A percentile compares a stretch with the other conserved stretches of the same genome.
These are phyloP conservation scores for Cydia fagiglandana DNA, from an alignment of 1,140 invertebrate species.

Conservation along the genomic window DNA sequence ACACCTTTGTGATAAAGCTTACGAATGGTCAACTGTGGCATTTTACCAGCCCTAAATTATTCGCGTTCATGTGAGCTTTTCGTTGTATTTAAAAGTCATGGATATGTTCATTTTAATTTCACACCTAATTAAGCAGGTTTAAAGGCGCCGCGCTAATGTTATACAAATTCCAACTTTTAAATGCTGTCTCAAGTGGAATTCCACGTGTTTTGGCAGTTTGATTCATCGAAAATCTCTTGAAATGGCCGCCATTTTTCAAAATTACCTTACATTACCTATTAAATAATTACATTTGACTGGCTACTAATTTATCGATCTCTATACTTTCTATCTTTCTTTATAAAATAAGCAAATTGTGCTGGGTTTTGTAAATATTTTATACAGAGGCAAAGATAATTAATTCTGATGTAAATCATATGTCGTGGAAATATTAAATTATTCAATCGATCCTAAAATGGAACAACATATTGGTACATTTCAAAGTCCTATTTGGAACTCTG, in stretches of 20 bases:
- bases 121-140: conserved; percentile 18
- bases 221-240: not conserved
- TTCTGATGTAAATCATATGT: too few relatives aligned
- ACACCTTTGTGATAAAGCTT: not conserved
- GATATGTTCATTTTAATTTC: conserved; percentile 28
- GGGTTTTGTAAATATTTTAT: too few relatives aligned
- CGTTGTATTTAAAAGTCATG: conserved; percentile 53
- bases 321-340: too few relatives aligned
- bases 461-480: not conserved
- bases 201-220: not conserved
- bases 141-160: conserved; percentile 13
- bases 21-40: not conserved
- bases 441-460: not conserved
- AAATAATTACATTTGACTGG: too few relatives aligned
- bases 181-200: conserved; percentile 1
- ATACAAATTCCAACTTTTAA: not conserved
- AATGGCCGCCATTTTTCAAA: not conserved
- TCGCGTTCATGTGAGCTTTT: conserved; percentile 49
- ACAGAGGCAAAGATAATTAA: too few relatives aligned
- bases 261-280: too few relatives aligned
- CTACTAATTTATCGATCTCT: too few relatives aligned
- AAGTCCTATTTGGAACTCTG: not conserved
- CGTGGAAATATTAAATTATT: not conserved
- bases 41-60: conserved; percentile 51
- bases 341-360: too few relatives aligned